These are phyloP conservation scores for Prosopocoilus inquinatus DNA, from an alignment of 2,888 invertebrate species.

Conservation along the genomic window DNA sequence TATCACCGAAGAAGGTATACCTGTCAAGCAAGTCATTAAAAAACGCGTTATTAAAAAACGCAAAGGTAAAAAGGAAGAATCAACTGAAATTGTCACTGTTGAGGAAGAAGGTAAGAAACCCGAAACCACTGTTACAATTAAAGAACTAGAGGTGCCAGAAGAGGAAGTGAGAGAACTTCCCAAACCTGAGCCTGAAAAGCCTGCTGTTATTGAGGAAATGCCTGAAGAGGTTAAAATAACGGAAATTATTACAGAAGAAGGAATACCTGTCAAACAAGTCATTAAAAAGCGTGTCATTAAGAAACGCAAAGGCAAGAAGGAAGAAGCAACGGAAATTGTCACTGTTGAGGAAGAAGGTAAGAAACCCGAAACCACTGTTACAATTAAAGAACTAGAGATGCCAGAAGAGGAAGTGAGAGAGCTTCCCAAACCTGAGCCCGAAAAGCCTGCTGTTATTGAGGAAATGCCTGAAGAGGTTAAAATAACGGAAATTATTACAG, in stretches of 20 bases:
- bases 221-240: constrained; percentile 38
- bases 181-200: constrained; percentile 24
- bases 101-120: constrained; percentile 46
- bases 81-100: constrained; percentile 45
- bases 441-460: constrained; percentile 13
- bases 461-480: constrained; percentile 42
- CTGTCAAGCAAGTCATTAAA: constrained; percentile 28
- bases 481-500: constrained; percentile 36
- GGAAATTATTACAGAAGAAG: constrained; percentile 29
- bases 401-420: constrained; percentile 20
- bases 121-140: constrained; percentile 43
- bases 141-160: constrained; percentile 29
- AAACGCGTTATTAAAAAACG: constrained; percentile 16
- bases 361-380: constrained; percentile 31
- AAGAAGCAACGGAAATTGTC: constrained; percentile 50
- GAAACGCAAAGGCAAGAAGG: constrained; percentile 38
- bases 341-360: constrained; percentile 43
- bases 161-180: constrained; percentile 28
- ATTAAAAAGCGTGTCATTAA: constrained; percentile 37
- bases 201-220: constrained; percentile 26
- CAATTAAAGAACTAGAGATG: constrained; percentile 32
- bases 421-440: constrained; percentile 23
- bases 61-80: constrained; percentile 35
- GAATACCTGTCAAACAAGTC: constrained; percentile 26
- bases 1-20: constrained; percentile 38